Conservation (phyloP, 1,140 invertebrate genomes). For the Drosophila pruinosa region DNA sequence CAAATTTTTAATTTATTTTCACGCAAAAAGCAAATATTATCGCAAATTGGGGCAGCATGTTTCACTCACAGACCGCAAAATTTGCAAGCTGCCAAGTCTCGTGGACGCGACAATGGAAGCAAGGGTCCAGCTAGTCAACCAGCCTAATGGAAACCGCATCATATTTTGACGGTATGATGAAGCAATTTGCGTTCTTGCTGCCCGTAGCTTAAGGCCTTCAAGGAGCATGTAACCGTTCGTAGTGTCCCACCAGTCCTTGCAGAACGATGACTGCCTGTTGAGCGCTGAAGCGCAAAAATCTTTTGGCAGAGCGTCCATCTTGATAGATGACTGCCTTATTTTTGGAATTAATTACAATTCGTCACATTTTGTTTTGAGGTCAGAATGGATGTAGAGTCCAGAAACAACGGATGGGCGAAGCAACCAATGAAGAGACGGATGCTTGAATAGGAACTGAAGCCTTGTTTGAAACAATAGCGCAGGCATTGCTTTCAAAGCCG, state of each 20-base stretch:
- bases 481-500: slow-evolving; percentile 40
- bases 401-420: background rate
- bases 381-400: slow-evolving; percentile 13
- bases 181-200: slow-evolving; percentile 67
- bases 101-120: background rate
- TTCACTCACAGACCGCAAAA: slow-evolving; percentile 53
- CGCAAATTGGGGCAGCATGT: slow-evolving; percentile 21
- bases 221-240: slow-evolving; percentile 41
- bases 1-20: slow-evolving; percentile 75
- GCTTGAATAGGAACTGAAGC: slow-evolving; percentile 9
- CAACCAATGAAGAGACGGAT: slow-evolving; percentile 4
- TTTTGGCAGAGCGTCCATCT: slow-evolving; percentile 67
- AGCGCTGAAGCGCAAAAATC: slow-evolving; percentile 75
- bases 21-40: slow-evolving; percentile 71
- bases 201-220: slow-evolving; percentile 60
- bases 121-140: background rate
- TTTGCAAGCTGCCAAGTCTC: slow-evolving; percentile 59
- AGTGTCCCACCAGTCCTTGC: background rate
- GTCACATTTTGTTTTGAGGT: slow-evolving; percentile 81
- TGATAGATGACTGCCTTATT: slow-evolving; percentile 81
- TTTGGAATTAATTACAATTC: slow-evolving; percentile 83
- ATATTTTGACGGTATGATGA: slow-evolving; percentile 74
- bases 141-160: slow-evolving; percentile 78
- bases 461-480: slow-evolving; percentile 59
- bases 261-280: slow-evolving; percentile 42